Evolutionary conservation across 1,140 invertebrate species (phyloP), one percentile per base, ranked within the genome.

Genomic region (Drosophila triauraria): DNA sequence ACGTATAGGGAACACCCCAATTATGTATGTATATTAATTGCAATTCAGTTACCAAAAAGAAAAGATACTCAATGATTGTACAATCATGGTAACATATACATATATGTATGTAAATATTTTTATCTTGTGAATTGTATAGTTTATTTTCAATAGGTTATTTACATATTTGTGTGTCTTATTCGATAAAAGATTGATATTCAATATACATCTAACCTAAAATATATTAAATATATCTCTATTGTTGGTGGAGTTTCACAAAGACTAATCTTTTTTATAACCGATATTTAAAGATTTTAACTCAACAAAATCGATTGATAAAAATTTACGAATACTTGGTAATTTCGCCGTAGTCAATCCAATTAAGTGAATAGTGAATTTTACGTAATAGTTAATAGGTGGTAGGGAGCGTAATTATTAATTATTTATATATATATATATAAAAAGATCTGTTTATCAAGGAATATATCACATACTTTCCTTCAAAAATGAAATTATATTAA

Each of bases 21-120:
- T 27, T 27, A 5, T 27, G 27, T 27, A 27, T 27, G 27, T 27
- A 27, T 6, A 35, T 35, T 8, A 32, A 9, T 0, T 32, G 7
- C 8, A 12, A 38, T 38, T 38, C 35, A 38, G 35, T 38, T 13
- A 13, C 12, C 9, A 13, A 51, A n/a, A 27, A 27, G 27, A 27
- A 25, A 51, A 17, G 3, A 30, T 20, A 5, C 27, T 51, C 50
- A 51, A 51, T 51, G 50, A 51, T 51, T 51, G 50, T 17, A 13
- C 27, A 51, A 51, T 7, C 20, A 13, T 23, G 5, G 46, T 12
- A 13, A 15, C 3, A 48, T n/a, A 9, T 1, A 38, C 7, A 32
- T 6, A 32, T 13, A 12, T 30, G 25, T 17, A 9, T 0, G 12
- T 38, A 38, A 12, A 38, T 38, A 12, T 30, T 2, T 50, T 3